Evolutionary conservation across 2,113 vertebrate species (phyloP).

Genomic region (Mesitornis unicolor): DNA sequence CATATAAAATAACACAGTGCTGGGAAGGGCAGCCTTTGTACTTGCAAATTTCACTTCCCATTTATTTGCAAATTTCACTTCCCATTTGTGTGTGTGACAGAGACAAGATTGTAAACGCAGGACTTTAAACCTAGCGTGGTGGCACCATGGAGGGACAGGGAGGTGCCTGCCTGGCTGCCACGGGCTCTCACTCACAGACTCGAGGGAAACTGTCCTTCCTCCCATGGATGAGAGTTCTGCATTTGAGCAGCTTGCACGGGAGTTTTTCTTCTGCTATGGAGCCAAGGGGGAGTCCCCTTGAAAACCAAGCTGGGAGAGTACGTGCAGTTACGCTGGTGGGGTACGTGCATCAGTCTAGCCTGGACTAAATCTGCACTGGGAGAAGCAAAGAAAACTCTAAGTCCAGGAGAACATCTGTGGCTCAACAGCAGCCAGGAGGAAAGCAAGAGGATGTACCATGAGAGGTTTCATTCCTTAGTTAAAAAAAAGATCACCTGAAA

Average conservation of each 20-base stretch:
- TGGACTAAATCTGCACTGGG: not conserved
- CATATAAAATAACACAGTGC: not conserved
- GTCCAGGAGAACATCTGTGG: not conserved
- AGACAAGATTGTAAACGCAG: not conserved
- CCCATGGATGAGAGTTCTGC: not conserved
- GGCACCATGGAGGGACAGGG: not conserved
- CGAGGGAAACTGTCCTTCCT: not conserved
- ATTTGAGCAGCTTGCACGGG: not conserved
- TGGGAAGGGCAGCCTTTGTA: not conserved
- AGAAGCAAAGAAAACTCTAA: not conserved
- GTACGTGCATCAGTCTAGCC: not conserved
- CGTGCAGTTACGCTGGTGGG: not conserved
- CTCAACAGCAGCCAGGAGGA: not conserved
- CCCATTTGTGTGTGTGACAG: not conserved
- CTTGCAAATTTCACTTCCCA: rapidly evolving
- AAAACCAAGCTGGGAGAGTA: not conserved
- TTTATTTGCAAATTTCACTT: not conserved
- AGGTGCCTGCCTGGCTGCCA: not conserved
- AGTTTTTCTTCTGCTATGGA: not conserved
- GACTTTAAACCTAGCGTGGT: not conserved
- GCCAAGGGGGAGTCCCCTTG: not conserved
- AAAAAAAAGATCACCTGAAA: not conserved
- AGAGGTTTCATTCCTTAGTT: not conserved
- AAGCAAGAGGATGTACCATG: not conserved
- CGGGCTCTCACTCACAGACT: rapidly evolving